A percentile compares a stretch with the other conserved stretches of the same genome.
Conservation (phyloP, 2,113 vertebrate genomes). For the Scytalopus superciliaris region DNA sequence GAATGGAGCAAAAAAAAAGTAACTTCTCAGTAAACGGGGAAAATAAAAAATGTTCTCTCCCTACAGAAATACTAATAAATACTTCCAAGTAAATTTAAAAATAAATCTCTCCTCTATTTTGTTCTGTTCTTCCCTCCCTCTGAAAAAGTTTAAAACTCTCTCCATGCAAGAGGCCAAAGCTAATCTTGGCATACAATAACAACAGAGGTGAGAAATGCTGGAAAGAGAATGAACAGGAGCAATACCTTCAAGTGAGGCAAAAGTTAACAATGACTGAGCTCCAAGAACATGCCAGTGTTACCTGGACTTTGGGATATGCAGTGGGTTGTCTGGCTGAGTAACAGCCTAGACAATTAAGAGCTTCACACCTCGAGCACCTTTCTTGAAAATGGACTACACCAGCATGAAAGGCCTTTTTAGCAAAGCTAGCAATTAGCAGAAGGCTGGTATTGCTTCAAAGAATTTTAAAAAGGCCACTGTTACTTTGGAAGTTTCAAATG, state of each 20-base stretch:
- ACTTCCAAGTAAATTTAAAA: background rate
- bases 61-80: background rate
- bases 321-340: background rate
- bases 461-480: background rate
- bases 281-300: background rate
- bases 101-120: background rate
- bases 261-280: background rate
- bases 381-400: background rate
- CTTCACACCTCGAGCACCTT: background rate
- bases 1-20: background rate
- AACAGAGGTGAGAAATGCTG: background rate
- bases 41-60: background rate
- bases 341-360: background rate
- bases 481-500: background rate
- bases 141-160: background rate
- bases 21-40: background rate
- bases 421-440: background rate
- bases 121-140: background rate
- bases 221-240: background rate
- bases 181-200: background rate
- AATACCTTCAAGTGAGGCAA: background rate
- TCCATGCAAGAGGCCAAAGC: background rate
- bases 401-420: background rate
- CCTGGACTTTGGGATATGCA: background rate
- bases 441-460: background rate